Base-by-base conservation (phyloP, 2,113 vertebrate genomes). In the Tauraco erythrolophus region DNA sequence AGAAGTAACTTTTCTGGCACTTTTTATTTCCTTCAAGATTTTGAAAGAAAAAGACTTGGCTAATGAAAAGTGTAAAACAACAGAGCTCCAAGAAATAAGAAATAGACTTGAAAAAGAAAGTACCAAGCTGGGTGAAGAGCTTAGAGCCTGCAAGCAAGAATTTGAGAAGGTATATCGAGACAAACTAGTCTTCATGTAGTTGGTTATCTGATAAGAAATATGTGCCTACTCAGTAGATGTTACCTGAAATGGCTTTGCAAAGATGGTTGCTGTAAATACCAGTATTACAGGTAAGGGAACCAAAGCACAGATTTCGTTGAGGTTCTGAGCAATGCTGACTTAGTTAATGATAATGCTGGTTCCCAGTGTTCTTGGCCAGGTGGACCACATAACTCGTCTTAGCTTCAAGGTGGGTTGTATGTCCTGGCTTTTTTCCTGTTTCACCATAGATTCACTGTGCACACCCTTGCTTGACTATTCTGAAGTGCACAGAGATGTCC, bases 31-130 rank as follows among this genome's bases (percentile, higher is more conserved):
- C 22, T 86, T 95, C 31, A 94, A 99, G 99, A 98, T 94, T 92
- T 95, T 98, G 69, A 98, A 98, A 77, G 99, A 99, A 94, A 99
- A 99, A 90, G 98, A 99, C 68, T 95, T 99, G 94, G 97, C 98
- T 93, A 99, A 99, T 96, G 99, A 99, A 97, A 99, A 98, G 95
- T 97, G 97, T 82, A 99, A 98, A 96, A 97, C 97, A 24, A 97
- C 98, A 82, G 99, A 99, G 91, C 96, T 99, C 74, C 98, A 97
- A 89, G 98, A 99, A 97, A 93, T 98, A 92, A 99, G 98, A 83
- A 97, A 23, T 79, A 97, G 96, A 74, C 97, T 99, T 96, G 99
- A 99, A 93, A 99, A 98, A 96, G 99, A 98, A 79, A 97, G 97
- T 75, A 81, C 69, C 68, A 99, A 97, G 37, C 94, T 99, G 79